Evolutionary conservation across 2,797 vertebrate species (phyloP), one percentile per base, ranked within the genome.

Genomic region (Sphenopsis melanotis): DNA sequence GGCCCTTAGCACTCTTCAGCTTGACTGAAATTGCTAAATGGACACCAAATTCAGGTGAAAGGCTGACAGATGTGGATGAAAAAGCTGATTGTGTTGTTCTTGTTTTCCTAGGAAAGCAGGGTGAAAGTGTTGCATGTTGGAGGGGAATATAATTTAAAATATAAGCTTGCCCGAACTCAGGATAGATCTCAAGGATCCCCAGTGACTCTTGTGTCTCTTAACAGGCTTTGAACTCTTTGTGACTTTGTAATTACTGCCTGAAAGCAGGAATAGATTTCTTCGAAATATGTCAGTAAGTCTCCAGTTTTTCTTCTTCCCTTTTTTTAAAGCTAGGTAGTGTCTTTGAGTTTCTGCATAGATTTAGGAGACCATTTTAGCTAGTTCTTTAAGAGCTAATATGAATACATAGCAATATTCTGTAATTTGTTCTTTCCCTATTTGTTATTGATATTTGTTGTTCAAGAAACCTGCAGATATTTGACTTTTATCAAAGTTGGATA

Each of bases 171-270:
- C 75, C 37, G 0, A 94, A 90, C 83, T 85, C 65, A 69, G 89
- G 57, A 52, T 68, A 90, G 68, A 92, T 87, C 53, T 87, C 57
- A 57, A 80, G 65, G 61, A 78, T 94, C 90, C 94, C 96, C 49
- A 37, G 89, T 91, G 94, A 37, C 82, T 87, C 34, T 57, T 53
- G 36, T 66, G 61, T 75, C 82, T 96, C 87, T 84, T 77, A 80
- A 64, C 79, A 93, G 71, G 79, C 92, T 95, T 95, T 90, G 93
- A 95, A 93, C 88, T 90, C 57, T 61, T 85, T 36, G 41, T 95
- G 92, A 81, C 91, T 96, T 61, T 84, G 52, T 92, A 94, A 95
- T 96, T 95, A 93, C 72, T 81, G 83, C 84, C 85, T 96, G 79
- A 92, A 94, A 95, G 72, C 90, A 94, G 61, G 80, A 94, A 91